Conservation (phyloP, 2,797 vertebrate genomes). For the Ctenopoma kingsleyae region DNA sequence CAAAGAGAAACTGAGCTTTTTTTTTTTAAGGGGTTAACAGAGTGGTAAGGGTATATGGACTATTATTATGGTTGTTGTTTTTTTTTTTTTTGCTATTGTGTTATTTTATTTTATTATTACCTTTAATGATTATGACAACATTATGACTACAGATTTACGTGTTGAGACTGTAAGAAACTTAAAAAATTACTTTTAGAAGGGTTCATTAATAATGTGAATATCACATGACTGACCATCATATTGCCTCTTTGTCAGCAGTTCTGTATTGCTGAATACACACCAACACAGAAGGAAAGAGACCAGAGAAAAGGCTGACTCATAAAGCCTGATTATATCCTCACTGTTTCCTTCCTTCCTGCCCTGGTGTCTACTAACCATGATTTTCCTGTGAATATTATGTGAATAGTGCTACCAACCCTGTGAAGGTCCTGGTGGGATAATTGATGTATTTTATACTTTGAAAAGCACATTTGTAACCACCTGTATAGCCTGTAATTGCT, state of each 20-base stretch:
- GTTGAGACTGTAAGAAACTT: background rate
- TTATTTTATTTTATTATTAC: background rate
- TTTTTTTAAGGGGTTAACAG: no score
- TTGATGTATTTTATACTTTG: background rate
- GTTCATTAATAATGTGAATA: constrained; percentile 41
- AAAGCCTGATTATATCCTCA: constrained; percentile 64
- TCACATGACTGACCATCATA: constrained; percentile 61
- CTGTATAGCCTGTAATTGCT: background rate
- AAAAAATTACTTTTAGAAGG: no score
- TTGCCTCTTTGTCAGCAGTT: constrained; percentile 68
- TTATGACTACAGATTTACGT: background rate
- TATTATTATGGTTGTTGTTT: no score
- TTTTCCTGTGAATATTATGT: constrained; percentile 13
- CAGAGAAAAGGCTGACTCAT: constrained; percentile 46
- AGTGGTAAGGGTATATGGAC: no score
- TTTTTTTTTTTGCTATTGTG: no score
- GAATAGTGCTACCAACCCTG: background rate
- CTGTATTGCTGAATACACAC: constrained; percentile 49
- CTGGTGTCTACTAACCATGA: constrained; percentile 19
- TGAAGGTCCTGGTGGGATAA: background rate
- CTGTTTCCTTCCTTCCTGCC: constrained; percentile 67
- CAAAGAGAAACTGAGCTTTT: background rate
- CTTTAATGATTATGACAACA: background rate
- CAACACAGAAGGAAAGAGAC: constrained; percentile 31
- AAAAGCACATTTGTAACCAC: background rate